These are phyloP conservation scores for Trinorchestia longiramus DNA, from an alignment of 1,140 invertebrate genomes.

Conservation along the genomic window DNA sequence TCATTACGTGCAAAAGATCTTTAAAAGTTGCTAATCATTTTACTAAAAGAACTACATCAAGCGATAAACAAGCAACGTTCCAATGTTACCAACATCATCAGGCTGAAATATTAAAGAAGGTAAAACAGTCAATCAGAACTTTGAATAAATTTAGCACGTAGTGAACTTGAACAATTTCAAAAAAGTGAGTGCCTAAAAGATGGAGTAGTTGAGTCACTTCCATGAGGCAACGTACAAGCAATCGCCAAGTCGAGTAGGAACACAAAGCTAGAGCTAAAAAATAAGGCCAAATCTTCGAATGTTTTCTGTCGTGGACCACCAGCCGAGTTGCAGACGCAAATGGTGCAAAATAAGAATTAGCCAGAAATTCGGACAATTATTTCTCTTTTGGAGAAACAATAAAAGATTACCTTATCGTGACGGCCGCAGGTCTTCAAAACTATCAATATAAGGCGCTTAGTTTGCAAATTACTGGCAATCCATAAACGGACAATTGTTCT, in stretches of 20 bases:
- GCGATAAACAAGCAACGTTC: too few species aligned
- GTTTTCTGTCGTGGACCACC: not conserved
- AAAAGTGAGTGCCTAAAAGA: too few species aligned
- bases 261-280: not conserved
- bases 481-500: not conserved
- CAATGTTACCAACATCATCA: too few species aligned
- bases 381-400: not conserved
- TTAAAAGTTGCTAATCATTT: too few species aligned
- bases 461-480: not conserved
- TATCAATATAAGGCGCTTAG: not conserved
- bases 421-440: not conserved
- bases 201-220: not conserved
- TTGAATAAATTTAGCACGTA: too few species aligned
- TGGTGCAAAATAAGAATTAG: not conserved
- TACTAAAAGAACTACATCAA: too few species aligned
- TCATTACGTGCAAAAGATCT: too few species aligned
- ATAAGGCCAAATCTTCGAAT: not conserved
- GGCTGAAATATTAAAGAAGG: too few species aligned
- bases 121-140: too few species aligned
- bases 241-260: not conserved
- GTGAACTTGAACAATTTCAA: too few species aligned
- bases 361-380: not conserved
- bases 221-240: not conserved
- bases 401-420: not conserved
- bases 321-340: not conserved